phyloP scores from a whole-genome alignment of 2,113 vertebrate genomes.

The Xenus cinereus region DNA sequence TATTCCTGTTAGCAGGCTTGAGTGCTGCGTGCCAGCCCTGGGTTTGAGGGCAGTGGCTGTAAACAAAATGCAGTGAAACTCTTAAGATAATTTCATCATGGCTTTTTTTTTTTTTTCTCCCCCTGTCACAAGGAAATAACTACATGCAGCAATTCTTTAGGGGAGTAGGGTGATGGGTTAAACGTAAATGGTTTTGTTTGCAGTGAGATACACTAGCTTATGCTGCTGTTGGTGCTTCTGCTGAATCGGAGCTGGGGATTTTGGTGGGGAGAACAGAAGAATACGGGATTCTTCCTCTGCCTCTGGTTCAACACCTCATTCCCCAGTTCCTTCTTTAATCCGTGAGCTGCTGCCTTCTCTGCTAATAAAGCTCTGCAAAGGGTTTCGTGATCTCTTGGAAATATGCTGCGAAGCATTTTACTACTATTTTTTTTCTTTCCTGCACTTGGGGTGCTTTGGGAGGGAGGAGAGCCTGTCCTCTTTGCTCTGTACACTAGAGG shows the following conservation, averaged over 20 bases:
- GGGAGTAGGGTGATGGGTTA: background rate
- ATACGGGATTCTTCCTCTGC: background rate
- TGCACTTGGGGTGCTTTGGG: background rate
- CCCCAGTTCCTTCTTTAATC: background rate
- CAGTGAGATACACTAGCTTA: background rate
- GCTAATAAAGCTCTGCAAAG: background rate
- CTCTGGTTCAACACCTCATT: background rate
- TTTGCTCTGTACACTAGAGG: background rate
- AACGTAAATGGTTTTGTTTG: background rate
- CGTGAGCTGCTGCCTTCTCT: background rate
- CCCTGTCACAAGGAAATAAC: background rate
- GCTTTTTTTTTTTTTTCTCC: background rate
- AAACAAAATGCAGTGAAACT: slow-evolving; percentile 40
- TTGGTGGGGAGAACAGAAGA: background rate
- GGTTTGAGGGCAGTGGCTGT: background rate
- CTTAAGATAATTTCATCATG: slow-evolving; percentile 23
- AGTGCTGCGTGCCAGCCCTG: background rate
- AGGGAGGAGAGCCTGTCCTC: background rate
- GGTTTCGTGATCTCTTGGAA: background rate
- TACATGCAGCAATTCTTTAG: slow-evolving; percentile 32
- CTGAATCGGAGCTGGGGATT: slow-evolving; percentile 32
- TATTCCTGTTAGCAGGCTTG: slow-evolving; percentile 1
- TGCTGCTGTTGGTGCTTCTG: background rate
- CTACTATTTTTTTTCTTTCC: background rate
- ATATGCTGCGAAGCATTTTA: background rate